Evolutionary conservation across 1,140 invertebrate species (phyloP).

Genomic region (Drosophila elegans): DNA sequence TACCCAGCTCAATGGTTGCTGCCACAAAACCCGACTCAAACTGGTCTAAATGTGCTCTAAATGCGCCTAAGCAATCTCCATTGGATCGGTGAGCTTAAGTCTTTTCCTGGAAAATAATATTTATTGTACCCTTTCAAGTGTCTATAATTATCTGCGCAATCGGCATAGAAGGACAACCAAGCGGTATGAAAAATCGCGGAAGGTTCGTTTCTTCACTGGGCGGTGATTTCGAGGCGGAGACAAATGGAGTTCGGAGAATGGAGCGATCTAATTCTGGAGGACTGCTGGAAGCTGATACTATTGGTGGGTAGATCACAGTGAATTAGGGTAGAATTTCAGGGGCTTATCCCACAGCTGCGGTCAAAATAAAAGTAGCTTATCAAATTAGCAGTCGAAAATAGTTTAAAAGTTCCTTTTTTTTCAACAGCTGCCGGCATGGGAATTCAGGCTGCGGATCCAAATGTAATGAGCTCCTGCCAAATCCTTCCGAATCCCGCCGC

Average conservation of each 20-base stretch:
- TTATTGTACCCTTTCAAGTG: background rate
- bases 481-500: background rate
- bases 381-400: too few species aligned
- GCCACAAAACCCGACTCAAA: slow-evolving; percentile 8
- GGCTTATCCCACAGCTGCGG: too few species aligned
- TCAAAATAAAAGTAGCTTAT: too few species aligned
- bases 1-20: slow-evolving; percentile 24
- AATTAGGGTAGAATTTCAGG: background rate
- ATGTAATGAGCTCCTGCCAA: background rate
- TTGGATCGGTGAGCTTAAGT: slow-evolving; percentile 53
- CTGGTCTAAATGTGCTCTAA: slow-evolving; percentile 64
- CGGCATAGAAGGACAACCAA: slow-evolving; percentile 26
- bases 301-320: slow-evolving; percentile 3
- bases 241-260: background rate
- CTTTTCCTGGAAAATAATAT: fast-evolving
- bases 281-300: background rate
- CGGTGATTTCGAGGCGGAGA: slow-evolving; percentile 2
- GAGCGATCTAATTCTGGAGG: background rate
- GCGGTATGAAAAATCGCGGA: background rate
- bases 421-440: background rate
- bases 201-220: background rate
- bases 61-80: slow-evolving; percentile 58
- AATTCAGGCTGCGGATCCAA: slow-evolving; percentile 1
- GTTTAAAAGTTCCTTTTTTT: too few species aligned
- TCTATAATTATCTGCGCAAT: slow-evolving; percentile 29